Evolutionary conservation across 2,797 vertebrate genomes (phyloP).

Genomic region (Tarsius wallacei): DNA sequence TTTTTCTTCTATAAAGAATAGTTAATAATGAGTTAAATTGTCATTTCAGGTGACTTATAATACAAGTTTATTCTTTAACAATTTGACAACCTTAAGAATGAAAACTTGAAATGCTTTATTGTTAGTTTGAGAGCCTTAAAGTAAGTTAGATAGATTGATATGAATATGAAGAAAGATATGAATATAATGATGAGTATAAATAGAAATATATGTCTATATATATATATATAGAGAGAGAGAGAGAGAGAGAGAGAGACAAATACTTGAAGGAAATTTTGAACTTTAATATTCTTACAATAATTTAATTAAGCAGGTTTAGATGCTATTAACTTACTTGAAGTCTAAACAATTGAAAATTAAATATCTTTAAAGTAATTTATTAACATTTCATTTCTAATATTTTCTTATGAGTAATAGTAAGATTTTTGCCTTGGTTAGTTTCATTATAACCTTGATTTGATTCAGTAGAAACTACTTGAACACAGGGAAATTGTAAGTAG

Average conservation of each 20-base stretch:
- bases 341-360: constrained; percentile 25
- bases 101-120: not conserved
- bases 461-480: not conserved
- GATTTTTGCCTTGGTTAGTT: not conserved
- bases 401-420: not conserved
- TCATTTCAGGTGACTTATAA: not conserved
- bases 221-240: not conserved
- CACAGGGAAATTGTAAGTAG: not conserved
- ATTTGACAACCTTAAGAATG: not conserved
- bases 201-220: not conserved
- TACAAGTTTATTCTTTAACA: not conserved
- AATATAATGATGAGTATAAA: not conserved
- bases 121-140: not conserved
- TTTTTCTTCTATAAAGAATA: not conserved
- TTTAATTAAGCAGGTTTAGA: not conserved
- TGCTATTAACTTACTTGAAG: not conserved
- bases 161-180: not conserved
- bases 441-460: not conserved
- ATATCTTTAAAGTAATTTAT: not conserved
- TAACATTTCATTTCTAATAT: not conserved
- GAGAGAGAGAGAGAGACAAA: not conserved
- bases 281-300: not conserved
- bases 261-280: not conserved
- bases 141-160: not conserved
- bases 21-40: not conserved